Evolutionary conservation across 1,140 invertebrate genomes (phyloP).

Genomic region (Mylabris phalerata): DNA sequence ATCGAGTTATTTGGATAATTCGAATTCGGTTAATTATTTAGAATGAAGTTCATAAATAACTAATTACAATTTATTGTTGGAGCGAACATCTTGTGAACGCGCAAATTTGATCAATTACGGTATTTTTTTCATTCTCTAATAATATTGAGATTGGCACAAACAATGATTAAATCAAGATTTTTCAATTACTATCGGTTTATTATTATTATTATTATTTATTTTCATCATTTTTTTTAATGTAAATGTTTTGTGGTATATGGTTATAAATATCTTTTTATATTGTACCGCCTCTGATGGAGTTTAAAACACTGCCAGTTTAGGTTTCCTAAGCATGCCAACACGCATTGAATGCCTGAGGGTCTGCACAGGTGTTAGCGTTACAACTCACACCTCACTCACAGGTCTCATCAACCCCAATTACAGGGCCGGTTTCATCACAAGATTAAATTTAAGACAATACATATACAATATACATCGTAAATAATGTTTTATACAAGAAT

Average conservation of each 20-base stretch:
- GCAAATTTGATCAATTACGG: too few relatives aligned
- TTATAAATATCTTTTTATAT: conserved; percentile 24
- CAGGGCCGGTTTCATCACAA: conserved; percentile 32
- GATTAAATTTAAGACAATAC: conserved; percentile 37
- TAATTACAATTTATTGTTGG: too few relatives aligned
- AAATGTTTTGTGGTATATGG: conserved; percentile 23
- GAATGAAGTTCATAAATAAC: too few relatives aligned
- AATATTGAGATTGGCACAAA: conserved; percentile 4
- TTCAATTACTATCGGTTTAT: conserved; percentile 15
- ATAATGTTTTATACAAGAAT: conserved; percentile 17
- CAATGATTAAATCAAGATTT: conserved; percentile 11
- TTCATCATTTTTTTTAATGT: not conserved
- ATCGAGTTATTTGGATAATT: too few relatives aligned
- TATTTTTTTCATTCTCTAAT: too few relatives aligned
- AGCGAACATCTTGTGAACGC: too few relatives aligned
- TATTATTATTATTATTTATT: conserved; percentile 2
- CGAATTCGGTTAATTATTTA: too few relatives aligned
- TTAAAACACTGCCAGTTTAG: conserved; percentile 22
- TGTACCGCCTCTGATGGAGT: conserved; percentile 17
- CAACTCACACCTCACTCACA: conserved; percentile 30
- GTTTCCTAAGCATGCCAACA: conserved; percentile 27
- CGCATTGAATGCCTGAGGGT: conserved; percentile 24
- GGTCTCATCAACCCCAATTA: conserved; percentile 25
- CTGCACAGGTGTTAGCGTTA: conserved; percentile 31
- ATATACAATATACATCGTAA: conserved; percentile 18